Conservation (phyloP, 2,797 vertebrate species). For the Rhincodon typus region DNA sequence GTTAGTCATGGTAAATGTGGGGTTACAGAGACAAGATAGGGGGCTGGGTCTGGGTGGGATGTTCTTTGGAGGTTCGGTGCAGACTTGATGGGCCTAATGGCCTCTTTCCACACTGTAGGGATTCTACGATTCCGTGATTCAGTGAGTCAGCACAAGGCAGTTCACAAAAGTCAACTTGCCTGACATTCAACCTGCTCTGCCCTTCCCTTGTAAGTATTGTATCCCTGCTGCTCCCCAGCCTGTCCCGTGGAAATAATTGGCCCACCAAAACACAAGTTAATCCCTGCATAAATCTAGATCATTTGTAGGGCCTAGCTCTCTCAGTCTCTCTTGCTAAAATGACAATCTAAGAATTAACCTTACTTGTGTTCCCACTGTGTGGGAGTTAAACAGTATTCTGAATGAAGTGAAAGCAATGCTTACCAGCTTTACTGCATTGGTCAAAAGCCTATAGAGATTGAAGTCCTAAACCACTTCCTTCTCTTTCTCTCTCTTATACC, state of each 20-base stretch:
- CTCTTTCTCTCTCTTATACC: no score
- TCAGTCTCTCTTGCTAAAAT: not conserved
- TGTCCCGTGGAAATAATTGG: no score
- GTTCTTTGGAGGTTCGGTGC: no score
- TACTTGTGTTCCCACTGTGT: not conserved
- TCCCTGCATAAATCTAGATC: no score
- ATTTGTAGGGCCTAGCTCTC: not conserved
- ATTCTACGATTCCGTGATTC: not conserved
- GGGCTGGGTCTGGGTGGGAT: no score
- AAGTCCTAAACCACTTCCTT: not conserved
- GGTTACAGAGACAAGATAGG: no score
- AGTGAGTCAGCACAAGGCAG: not conserved
- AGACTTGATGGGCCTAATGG: no score
- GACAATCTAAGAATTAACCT: not conserved
- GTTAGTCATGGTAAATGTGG: no score
- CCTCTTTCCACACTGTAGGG: no score
- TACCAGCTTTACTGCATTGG: not conserved
- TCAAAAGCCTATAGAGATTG: not conserved
- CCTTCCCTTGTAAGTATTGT: not conserved
- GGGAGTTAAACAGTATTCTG: not conserved
- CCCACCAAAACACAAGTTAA: no score
- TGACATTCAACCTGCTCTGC: not conserved
- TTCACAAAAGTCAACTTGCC: not conserved
- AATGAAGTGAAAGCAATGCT: not conserved
- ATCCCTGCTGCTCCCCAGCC: no score